Base-by-base conservation (phyloP, 2,797 vertebrate genomes). In the Champsocephalus gunnari region DNA sequence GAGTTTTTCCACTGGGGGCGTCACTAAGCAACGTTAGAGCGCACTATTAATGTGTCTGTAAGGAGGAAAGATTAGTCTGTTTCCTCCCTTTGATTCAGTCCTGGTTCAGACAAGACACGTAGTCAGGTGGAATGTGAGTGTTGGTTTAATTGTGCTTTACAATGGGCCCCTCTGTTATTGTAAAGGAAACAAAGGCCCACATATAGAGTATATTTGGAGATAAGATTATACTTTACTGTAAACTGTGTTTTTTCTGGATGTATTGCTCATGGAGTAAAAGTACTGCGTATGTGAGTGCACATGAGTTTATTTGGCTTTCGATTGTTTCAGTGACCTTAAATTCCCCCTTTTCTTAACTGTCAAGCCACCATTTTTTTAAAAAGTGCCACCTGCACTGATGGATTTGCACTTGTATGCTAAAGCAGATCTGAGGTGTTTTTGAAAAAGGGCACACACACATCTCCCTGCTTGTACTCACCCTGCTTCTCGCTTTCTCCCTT, bases 361-460 rank as follows among this genome's bases (percentile, higher is more conserved):
- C 64, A 69, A 65, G 72, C 66, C 16, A 12, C 32, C 32, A 38
- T 53, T 3, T 5, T 77, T 77, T 50, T 24, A 75, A 72, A 77
- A 63, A 70, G 71, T 69, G 24, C 77, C 87, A 89, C 78, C 90
- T 91, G 88, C 58, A 63, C 19, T 12, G 54, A 66, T 51, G 93
- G 93, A 94, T 95, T 94, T 93, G 83, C 92, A 91, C 90, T 85
- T 57, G 62, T 73, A 38, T 62, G 86, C 58, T 34, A 75, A 79
- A 71, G 66, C 67, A 73, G 83, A 89, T 80, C 80, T 56, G 76
- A 73, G 66, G 71, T 76, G 87, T 90, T 92, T 84, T 66, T 51
- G 55, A 75, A 85, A 94, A 90, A 91, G 89, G 88, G 82, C 87
- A 89, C 83, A 65, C 64, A 50, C 56, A 78, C 65, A 87, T 92